Base-by-base conservation (phyloP, 2,113 vertebrate species). In the Notiomystis cincta region DNA sequence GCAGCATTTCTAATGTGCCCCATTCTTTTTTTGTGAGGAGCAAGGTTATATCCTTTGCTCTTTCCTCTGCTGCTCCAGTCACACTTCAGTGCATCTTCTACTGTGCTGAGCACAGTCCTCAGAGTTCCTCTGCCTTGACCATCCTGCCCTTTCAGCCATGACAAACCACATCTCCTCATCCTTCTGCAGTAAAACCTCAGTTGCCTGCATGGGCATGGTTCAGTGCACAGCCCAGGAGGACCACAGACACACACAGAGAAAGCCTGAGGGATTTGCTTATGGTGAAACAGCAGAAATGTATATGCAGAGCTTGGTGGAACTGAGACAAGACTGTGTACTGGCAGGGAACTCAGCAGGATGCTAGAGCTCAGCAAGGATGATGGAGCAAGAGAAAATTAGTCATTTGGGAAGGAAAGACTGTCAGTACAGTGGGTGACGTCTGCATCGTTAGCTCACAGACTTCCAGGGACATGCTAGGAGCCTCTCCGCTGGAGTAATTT, bases 161-260 rank as follows among this genome's bases (percentile, higher is more conserved):
- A 38, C 27, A 14, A 17, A 11, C 13, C 3, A 0, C 50, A 61
- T 48, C 38, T 65, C 60, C 53, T 87, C 33, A 50, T 33, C 15
- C 15, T 30, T 60, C 71, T 73, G 37, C n/a, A 31, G 25, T 64
- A 5, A 64, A 89, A 56, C 67, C 30, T 54, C 56, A 62, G 28
- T 65, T 78, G 60, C 25, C 28, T 40, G 1, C 48, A 3, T 3
- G 44, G 58, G 13, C 20, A 61, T 0, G 3, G 45, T 4, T 78
- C 51, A 48, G n/a, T 51, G 38, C 51, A 47, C 8, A 20, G 48
- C 28, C 35, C 66, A 60, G 53, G 54, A 87, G 30, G 37, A 57
- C 40, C 31, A 22, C 1, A 1, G 38, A 7, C 38, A 56, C 0
- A 0, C 27, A 27, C 23, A 30, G 66, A 60, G 65, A 66, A 54